Percentiles rank a stretch among this genome's conserved stretches.
Evolutionary conservation across 2,113 vertebrate species (phyloP).

Genomic region (Oryctolagus cuniculus): DNA sequence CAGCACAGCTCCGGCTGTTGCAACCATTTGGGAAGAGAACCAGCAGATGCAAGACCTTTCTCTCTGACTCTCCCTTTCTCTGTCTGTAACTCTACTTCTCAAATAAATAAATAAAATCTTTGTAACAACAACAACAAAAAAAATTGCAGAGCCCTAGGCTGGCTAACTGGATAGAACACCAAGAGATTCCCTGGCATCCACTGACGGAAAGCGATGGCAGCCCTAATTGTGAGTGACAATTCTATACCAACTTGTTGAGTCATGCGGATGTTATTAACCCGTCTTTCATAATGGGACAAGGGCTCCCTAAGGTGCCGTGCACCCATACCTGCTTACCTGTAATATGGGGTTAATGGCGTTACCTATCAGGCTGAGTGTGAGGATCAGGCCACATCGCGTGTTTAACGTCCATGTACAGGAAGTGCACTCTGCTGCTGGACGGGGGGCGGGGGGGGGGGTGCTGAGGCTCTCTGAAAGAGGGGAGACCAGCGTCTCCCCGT

Average conservation of each 20-base stretch:
- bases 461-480: neutral
- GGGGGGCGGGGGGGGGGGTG: accelerated
- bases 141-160: neutral
- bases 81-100: too few species aligned
- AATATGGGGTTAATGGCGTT: neutral
- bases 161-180: neutral
- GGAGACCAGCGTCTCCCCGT: neutral
- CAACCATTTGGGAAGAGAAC: too few species aligned
- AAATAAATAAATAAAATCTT: too few species aligned
- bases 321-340: neutral
- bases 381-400: neutral
- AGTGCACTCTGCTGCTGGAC: too few species aligned
- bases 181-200: neutral
- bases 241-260: neutral
- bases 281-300: neutral
- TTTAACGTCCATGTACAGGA: neutral
- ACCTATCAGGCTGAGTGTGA: neutral
- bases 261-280: neutral
- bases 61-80: too few species aligned
- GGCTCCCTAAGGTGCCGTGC: neutral
- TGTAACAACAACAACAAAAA: too few species aligned
- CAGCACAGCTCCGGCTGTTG: too few species aligned
- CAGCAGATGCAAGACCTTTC: too few species aligned
- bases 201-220: neutral
- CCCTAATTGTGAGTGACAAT: neutral